Conservation (phyloP, 2,797 vertebrate species). For the Siniperca obscura region DNA sequence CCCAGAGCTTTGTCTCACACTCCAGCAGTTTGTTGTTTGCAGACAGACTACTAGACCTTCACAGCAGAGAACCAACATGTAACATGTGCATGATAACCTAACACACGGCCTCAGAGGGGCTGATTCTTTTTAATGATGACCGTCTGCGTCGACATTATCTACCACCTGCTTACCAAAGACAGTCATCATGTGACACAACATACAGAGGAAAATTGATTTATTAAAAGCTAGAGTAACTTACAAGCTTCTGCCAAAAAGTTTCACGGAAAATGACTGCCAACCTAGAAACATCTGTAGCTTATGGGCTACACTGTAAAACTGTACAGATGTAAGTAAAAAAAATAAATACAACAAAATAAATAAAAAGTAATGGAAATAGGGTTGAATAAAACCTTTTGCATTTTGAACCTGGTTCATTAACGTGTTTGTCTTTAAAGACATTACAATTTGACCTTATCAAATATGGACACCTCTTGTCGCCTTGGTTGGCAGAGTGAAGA, state of each 20-base stretch:
- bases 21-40: conserved; percentile 25
- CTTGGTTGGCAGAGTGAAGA: conserved; percentile 18
- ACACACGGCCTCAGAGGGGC: conserved; percentile 20
- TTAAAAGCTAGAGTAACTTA: conserved; percentile 29
- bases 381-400: background rate
- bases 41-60: conserved; percentile 24
- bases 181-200: conserved; percentile 43
- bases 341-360: background rate
- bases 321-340: background rate
- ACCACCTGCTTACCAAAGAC: conserved; percentile 74
- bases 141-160: conserved; percentile 41
- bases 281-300: conserved; percentile 8
- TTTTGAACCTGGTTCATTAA: background rate
- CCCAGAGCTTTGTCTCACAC: conserved; percentile 29
- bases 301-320: conserved; percentile 18
- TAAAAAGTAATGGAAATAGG: background rate
- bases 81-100: conserved; percentile 15
- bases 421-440: background rate
- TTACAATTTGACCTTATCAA: conserved; percentile 8
- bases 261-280: conserved; percentile 1
- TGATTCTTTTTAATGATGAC: conserved; percentile 36
- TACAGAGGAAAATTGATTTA: conserved; percentile 27
- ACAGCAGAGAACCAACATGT: conserved; percentile 17
- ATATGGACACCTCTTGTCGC: conserved; percentile 30
- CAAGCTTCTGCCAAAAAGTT: conserved; percentile 43